Conservation (phyloP, 1,140 invertebrate species). For the Neuroterus valhalla region DNA sequence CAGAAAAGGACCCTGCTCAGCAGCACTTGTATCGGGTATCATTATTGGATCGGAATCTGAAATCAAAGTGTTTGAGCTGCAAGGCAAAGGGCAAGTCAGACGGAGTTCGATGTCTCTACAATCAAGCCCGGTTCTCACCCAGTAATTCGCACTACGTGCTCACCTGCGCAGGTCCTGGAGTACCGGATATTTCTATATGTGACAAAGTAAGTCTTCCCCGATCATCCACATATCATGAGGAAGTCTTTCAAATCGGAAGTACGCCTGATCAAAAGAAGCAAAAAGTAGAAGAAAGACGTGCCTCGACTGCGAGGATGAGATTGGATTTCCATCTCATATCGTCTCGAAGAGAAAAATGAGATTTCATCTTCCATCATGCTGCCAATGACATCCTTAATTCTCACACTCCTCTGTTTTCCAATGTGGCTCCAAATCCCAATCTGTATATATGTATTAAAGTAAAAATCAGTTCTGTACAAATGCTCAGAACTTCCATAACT, state of each 20-base stretch:
- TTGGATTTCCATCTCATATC: constrained; percentile 27
- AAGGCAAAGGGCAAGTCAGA: constrained; percentile 72
- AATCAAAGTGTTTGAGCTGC: constrained; percentile 79
- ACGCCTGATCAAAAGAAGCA: constrained; percentile 12
- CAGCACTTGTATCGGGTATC: constrained; percentile 80
- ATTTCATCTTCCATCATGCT: constrained; percentile 25
- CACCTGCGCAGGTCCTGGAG: constrained; percentile 84
- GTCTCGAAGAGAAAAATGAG: constrained; percentile 22
- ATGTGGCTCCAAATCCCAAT: not conserved
- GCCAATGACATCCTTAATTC: constrained; percentile 8
- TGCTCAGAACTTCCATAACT: too few relatives aligned
- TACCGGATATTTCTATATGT: constrained; percentile 77
- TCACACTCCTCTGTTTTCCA: not conserved
- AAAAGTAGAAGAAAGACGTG: constrained; percentile 7
- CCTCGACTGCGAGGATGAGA: constrained; percentile 10
- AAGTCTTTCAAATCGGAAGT: constrained; percentile 28
- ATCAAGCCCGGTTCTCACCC: constrained; percentile 82
- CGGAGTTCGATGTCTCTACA: constrained; percentile 78
- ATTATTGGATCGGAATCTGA: constrained; percentile 52
- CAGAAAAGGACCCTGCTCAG: constrained; percentile 77
- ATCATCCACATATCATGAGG: constrained; percentile 9
- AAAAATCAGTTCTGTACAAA: too few relatives aligned
- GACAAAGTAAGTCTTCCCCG: constrained; percentile 59
- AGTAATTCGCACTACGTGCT: constrained; percentile 81
- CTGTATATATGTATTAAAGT: too few relatives aligned